phyloP scores from a whole-genome alignment of 2,113 vertebrate genomes.

The Ophthalmolycus amberensis region DNA sequence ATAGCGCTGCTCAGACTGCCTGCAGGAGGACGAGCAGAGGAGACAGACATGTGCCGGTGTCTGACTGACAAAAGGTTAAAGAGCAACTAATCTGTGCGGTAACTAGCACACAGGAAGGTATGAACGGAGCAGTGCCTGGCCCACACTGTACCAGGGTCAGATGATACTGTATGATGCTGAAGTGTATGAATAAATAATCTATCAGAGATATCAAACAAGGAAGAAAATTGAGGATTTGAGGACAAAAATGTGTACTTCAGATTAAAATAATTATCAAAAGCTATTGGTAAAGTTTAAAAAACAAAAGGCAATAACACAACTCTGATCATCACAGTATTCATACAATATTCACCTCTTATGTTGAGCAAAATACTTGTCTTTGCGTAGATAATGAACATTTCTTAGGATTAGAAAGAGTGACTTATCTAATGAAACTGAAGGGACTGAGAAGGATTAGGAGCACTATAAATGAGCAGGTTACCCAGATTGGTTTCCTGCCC shows the following conservation, averaged over 20 bases:
- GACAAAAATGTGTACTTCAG: background rate
- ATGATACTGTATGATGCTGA: background rate
- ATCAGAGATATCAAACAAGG: background rate
- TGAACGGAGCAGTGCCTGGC: background rate
- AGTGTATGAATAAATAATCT: background rate
- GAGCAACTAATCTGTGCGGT: conserved; percentile 25
- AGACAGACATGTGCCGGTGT: conserved; percentile 24
- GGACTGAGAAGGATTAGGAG: conserved; percentile 57
- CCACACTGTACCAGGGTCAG: background rate
- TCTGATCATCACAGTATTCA: background rate
- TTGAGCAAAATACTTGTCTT: background rate
- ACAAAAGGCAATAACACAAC: background rate
- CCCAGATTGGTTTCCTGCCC: conserved; percentile 54
- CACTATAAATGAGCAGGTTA: conserved; percentile 55
- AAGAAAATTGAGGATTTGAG: background rate
- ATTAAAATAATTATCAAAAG: background rate
- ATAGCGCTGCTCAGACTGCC: conserved; percentile 55
- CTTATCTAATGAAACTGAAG: conserved; percentile 8
- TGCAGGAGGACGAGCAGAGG: conserved; percentile 10
- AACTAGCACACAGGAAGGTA: conserved; percentile 27
- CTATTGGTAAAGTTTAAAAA: background rate
- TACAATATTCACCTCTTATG: background rate
- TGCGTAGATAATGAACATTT: background rate
- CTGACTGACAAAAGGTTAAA: conserved; percentile 43
- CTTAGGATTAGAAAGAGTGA: background rate